Conservation (phyloP, 1,140 invertebrate species). For the Cydia amplana region DNA sequence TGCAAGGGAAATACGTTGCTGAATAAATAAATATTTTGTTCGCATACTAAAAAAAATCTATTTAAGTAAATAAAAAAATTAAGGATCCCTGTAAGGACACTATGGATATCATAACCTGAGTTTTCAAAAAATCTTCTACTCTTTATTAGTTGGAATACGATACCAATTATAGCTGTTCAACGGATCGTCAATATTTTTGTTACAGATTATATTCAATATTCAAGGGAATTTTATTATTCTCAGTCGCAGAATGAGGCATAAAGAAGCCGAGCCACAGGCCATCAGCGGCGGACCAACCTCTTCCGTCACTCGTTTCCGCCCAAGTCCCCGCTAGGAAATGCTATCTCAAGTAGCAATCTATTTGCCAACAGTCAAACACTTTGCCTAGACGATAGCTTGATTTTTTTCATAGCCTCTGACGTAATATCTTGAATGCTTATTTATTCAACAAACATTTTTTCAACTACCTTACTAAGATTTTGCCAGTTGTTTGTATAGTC, state of each 20-base stretch:
- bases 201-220: neutral
- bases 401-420: neutral
- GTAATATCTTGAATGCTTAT: constrained; percentile 2
- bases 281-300: constrained; percentile 13
- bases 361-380: constrained; percentile 15
- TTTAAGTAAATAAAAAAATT: too few species aligned
- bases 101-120: too few species aligned
- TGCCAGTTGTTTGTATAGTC: too few species aligned
- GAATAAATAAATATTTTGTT: too few species aligned
- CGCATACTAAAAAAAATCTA: too few species aligned
- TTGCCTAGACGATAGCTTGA: neutral
- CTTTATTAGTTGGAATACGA: too few species aligned
- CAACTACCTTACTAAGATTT: too few species aligned
- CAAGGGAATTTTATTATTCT: neutral
- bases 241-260: neutral
- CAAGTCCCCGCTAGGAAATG: neutral
- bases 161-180: too few species aligned
- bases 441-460: neutral
- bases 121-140: too few species aligned
- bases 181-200: too few species aligned
- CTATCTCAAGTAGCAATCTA: constrained; percentile 25
- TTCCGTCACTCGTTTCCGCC: constrained; percentile 22
- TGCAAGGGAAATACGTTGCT: too few species aligned
- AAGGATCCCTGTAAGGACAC: too few species aligned
- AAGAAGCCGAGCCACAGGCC: constrained; percentile 18